These are phyloP conservation scores for Ligdia adustata DNA, from an alignment of 2,888 invertebrate species.

Conservation along the genomic window DNA sequence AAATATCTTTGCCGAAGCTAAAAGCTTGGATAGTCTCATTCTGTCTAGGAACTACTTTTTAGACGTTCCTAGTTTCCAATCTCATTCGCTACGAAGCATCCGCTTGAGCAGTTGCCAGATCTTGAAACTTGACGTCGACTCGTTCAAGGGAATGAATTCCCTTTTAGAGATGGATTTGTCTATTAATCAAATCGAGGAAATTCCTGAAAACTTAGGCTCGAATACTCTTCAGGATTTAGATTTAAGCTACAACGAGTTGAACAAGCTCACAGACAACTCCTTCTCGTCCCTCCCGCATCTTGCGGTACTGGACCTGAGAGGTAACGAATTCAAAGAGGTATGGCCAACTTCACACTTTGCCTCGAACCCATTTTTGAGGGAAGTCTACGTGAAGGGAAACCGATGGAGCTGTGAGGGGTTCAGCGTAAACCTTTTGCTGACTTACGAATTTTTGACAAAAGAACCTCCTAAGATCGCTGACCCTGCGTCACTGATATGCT, in stretches of 20 bases:
- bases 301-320: conserved; percentile 86
- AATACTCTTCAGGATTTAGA: conserved; percentile 85
- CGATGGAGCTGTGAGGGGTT: conserved; percentile 90
- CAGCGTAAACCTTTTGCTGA: conserved; percentile 80
- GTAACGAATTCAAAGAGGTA: conserved; percentile 87
- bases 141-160: conserved; percentile 82
- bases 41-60: conserved; percentile 87
- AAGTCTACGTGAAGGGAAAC: conserved; percentile 87
- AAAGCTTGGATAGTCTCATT: conserved; percentile 83
- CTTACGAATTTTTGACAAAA: conserved; percentile 85
- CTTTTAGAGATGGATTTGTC: conserved; percentile 85
- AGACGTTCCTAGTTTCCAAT: conserved; percentile 81
- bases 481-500: conserved; percentile 83
- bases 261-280: conserved; percentile 83
- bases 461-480: conserved; percentile 78
- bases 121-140: conserved; percentile 71
- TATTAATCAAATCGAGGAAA: conserved; percentile 85
- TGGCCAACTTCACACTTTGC: conserved; percentile 85
- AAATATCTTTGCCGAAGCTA: conserved; percentile 82
- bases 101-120: conserved; percentile 87
- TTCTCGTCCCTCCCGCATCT: conserved; percentile 86
- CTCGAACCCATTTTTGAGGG: conserved; percentile 83
- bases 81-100: conserved; percentile 82
- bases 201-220: conserved; percentile 85
- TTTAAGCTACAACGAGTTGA: conserved; percentile 84